Evolutionary conservation across 1,140 invertebrate genomes (phyloP).

Genomic region (Melanaphis sacchari): DNA sequence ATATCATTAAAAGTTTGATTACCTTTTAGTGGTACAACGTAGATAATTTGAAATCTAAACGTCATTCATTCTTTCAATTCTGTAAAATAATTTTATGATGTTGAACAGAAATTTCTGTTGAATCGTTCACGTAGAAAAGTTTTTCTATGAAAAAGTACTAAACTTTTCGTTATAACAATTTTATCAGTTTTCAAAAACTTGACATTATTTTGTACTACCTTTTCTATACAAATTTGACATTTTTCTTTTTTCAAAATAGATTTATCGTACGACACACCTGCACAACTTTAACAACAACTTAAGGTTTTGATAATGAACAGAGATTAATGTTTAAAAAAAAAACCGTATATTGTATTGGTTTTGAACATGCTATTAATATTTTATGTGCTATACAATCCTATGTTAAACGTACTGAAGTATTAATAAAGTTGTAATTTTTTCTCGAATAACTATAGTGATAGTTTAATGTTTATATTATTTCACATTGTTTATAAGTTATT

Average conservation of each 20-base stretch:
- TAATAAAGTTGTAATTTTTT: background rate
- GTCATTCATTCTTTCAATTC: background rate
- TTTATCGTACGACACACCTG: background rate
- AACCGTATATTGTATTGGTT: background rate
- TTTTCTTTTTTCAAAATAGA: background rate
- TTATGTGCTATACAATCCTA: background rate
- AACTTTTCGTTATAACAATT: background rate
- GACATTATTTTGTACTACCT: background rate
- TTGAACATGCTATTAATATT: background rate
- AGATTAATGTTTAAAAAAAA: background rate
- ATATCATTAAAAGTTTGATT: background rate
- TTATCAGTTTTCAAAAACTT: background rate
- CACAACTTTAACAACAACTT: background rate
- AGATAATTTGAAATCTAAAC: background rate
- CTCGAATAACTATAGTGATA: background rate
- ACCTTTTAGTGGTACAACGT: background rate
- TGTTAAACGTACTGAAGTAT: background rate
- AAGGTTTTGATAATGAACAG: background rate
- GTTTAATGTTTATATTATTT: background rate
- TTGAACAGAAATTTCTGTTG: background rate
- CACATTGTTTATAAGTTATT: background rate
- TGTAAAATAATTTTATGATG: background rate
- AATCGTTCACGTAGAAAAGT: background rate
- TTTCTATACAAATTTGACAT: background rate
- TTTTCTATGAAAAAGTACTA: background rate